phyloP scores from a whole-genome alignment of 2,888 invertebrate species.

The Scaptomyza caliginosa region DNA sequence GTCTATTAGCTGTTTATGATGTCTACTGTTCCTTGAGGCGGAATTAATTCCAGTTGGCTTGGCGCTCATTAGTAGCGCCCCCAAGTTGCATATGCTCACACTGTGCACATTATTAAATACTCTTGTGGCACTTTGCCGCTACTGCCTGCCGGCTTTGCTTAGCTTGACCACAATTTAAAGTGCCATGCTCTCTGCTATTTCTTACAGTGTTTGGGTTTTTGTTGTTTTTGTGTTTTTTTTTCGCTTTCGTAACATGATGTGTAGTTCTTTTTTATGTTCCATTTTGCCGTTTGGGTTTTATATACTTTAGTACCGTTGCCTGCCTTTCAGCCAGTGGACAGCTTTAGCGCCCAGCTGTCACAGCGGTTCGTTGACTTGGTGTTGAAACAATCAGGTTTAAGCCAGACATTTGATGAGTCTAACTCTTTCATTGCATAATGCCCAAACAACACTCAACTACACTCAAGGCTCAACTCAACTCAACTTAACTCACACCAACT shows the following conservation, averaged over 20 bases:
- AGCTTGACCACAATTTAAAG: slow-evolving; percentile 31
- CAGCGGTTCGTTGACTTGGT: slow-evolving; percentile 74
- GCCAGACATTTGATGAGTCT: slow-evolving; percentile 54
- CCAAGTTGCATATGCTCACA: slow-evolving; percentile 43
- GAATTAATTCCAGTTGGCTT: slow-evolving; percentile 11
- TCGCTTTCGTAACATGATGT: slow-evolving; percentile 59
- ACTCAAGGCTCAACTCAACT: neutral
- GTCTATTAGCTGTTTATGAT: slow-evolving; percentile 78
- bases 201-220: neutral
- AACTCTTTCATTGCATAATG: slow-evolving; percentile 64
- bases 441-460: neutral
- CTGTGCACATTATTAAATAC: slow-evolving; percentile 32
- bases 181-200: neutral
- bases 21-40: slow-evolving; percentile 25
- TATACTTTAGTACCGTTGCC: slow-evolving; percentile 66
- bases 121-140: slow-evolving; percentile 70
- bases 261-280: slow-evolving; percentile 61
- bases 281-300: slow-evolving; percentile 66
- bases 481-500: neutral
- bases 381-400: slow-evolving; percentile 73
- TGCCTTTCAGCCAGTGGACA: slow-evolving; percentile 25
- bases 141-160: slow-evolving; percentile 59
- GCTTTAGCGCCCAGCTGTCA: slow-evolving; percentile 71
- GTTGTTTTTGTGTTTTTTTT: slow-evolving; percentile 30
- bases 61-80: slow-evolving; percentile 72